phyloP scores from a whole-genome alignment of 2,113 vertebrate genomes.

The Apus apus region DNA sequence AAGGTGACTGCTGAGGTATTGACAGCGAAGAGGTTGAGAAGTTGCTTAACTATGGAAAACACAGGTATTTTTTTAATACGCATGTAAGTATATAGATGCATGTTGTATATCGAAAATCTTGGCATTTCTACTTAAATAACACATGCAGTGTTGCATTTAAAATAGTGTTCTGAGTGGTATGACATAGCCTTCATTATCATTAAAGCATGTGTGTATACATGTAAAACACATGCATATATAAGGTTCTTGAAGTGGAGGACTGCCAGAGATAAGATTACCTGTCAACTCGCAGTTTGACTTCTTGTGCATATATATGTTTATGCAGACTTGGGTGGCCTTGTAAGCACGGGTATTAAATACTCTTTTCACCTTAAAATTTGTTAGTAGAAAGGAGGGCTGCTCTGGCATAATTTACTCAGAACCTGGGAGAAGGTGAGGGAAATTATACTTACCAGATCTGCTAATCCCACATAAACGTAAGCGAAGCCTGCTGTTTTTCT shows the following conservation, averaged over 20 bases:
- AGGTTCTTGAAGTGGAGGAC: neutral
- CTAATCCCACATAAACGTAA: neutral
- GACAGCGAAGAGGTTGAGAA: neutral
- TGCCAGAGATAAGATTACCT: neutral
- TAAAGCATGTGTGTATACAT: neutral
- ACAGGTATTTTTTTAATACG: neutral
- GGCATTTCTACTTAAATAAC: neutral
- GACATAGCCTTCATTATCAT: neutral
- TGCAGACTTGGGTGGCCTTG: neutral
- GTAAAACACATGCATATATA: neutral
- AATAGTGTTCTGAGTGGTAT: neutral
- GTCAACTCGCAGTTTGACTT: neutral
- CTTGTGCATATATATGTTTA: neutral
- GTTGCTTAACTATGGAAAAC: neutral
- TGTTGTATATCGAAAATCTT: neutral
- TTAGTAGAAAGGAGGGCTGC: neutral
- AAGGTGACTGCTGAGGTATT: neutral
- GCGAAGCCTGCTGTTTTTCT: neutral
- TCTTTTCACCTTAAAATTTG: neutral
- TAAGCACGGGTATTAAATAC: neutral
- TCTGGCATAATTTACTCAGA: neutral
- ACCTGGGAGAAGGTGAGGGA: neutral
- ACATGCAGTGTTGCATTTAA: neutral
- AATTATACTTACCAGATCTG: neutral
- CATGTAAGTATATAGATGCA: fast-evolving